Evolutionary conservation across 1,140 invertebrate species (phyloP), one percentile per base, ranked within the genome.

Genomic region (Ylistrum balloti): DNA sequence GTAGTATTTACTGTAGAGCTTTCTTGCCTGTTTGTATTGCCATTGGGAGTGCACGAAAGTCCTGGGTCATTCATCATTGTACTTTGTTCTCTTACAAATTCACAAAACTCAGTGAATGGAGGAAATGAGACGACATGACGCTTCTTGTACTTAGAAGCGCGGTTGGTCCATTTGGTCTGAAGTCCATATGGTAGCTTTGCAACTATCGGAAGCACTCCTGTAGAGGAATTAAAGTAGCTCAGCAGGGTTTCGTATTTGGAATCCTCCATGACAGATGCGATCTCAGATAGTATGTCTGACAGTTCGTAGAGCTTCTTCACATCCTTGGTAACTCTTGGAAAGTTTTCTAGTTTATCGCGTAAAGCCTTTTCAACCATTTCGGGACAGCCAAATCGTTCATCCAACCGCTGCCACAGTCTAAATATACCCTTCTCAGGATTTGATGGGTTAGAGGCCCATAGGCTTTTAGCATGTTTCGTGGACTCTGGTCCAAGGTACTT

Each of bases 401-500:
- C 41, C 10, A 93, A 41, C 33, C 90, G 32, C 22, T 90, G 33
- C 90, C 89, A 93, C 13, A 91, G 45, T 86, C 85, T 33, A 1
- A 86, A 9, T 34, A 93, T 34, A 34, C 89, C 89, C 38, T 22
- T 38, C 10, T 22, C 13, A 56, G 88, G 91, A 38, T 90, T 56
- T 28, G 33, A 17, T 7, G 20, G n/a, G 85, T 92, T 91, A 1
- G 90, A 87, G 74, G 88, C 45, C 33, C 87, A 33, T 9, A 92
- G 85, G 38, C 45, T 91, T 33, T 89, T 15, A 15, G 92, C 91
- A 32, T 91, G 91, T 85, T 89, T 91, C 17, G 28, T 74, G 1
- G 91, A 92, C 32, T 90, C 34, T 5, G 88, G 48, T 20, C 93
- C 93, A 32, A 93, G 48, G 89, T 90, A 93, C 56, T 92, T 93